Conservation (phyloP, 2,113 vertebrate genomes). For the Microcebus ravelobensis region DNA sequence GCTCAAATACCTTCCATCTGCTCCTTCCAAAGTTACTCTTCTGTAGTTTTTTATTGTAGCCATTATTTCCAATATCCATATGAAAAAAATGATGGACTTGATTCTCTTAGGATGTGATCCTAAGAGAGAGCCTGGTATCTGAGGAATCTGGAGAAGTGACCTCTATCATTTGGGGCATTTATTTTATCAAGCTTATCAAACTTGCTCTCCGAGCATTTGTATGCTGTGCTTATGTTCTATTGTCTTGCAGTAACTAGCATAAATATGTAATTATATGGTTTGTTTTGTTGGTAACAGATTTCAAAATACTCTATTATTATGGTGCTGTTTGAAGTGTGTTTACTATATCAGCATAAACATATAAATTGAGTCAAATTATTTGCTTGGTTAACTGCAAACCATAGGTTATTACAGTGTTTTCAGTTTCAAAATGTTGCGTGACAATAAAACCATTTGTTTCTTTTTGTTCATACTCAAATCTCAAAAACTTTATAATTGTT, state of each 20-base stretch:
- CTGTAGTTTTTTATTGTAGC: constrained; percentile 13
- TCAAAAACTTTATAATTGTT: neutral
- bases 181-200: constrained; percentile 81
- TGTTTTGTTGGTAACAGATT: constrained; percentile 78
- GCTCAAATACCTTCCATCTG: constrained; percentile 20
- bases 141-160: constrained; percentile 61
- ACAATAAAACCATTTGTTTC: neutral
- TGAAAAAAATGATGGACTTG: constrained; percentile 51
- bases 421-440: constrained; percentile 11
- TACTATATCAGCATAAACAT: neutral
- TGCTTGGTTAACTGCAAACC: constrained; percentile 62
- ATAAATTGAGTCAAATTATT: constrained; percentile 58
- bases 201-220: constrained; percentile 78
- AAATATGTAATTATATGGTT: constrained; percentile 86
- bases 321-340: constrained; percentile 57
- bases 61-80: neutral
- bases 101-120: constrained; percentile 41
- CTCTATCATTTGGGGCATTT: constrained; percentile 62
- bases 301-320: constrained; percentile 50
- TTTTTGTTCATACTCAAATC: neutral
- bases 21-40: constrained; percentile 54
- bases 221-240: constrained; percentile 70
- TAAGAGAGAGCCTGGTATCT: constrained; percentile 75
- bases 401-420: constrained; percentile 20
- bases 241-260: constrained; percentile 71